Conservation (phyloP, 2,113 vertebrate genomes). For the Rallus limicola region DNA sequence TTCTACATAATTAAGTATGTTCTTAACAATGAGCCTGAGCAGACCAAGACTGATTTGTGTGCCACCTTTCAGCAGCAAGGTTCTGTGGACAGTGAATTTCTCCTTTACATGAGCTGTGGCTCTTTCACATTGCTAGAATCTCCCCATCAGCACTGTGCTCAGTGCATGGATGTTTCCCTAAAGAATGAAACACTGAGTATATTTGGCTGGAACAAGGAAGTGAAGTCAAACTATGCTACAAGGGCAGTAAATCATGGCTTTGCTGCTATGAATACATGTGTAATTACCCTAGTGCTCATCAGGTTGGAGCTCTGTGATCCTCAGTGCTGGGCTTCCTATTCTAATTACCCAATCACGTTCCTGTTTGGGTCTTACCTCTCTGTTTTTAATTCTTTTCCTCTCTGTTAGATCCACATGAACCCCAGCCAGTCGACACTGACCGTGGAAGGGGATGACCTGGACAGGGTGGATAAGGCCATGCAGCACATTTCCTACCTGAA, state of each 20-base stretch:
- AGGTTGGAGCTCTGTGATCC: too few relatives aligned
- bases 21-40: not conserved
- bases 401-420: conserved; percentile 85
- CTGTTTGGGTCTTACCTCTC: not conserved
- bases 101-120: not conserved
- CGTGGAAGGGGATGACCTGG: conserved; percentile 88
- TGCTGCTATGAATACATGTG: not conserved
- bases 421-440: conserved; percentile 87
- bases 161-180: not conserved
- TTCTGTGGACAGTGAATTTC: not conserved
- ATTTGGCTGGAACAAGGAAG: not conserved
- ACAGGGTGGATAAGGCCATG: conserved; percentile 90
- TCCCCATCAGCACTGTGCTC: not conserved
- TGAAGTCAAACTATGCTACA: not conserved
- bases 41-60: not conserved
- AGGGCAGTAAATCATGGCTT: not conserved
- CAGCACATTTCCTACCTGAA: conserved; percentile 94
- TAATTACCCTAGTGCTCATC: not conserved
- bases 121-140: not conserved
- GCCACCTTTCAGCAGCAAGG: not conserved
- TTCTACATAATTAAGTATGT: too few relatives aligned
- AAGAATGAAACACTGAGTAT: not conserved
- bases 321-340: not conserved
- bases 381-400: too few relatives aligned
- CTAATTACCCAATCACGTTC: not conserved